These are phyloP conservation scores for Myopa testacea DNA, from an alignment of 2,888 invertebrate species.

Conservation along the genomic window DNA sequence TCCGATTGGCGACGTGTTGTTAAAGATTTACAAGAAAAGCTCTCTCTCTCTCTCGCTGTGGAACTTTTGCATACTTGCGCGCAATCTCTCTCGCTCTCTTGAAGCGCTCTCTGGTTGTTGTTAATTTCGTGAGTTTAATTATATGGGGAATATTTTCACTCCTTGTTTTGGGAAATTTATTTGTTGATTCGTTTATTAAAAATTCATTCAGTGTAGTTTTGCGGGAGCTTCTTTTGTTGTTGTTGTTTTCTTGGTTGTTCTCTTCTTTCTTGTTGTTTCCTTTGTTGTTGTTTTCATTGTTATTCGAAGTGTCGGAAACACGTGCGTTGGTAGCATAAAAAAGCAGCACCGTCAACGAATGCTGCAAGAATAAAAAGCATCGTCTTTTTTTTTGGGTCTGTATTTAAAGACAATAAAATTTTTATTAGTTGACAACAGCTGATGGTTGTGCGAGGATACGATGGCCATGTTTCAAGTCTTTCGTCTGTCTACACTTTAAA, in stretches of 20 bases:
- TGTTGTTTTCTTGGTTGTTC: background rate
- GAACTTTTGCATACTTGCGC: background rate
- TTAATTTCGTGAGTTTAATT: constrained; percentile 22
- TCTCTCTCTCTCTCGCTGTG: background rate
- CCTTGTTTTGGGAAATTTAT: constrained; percentile 44
- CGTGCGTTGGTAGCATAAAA: constrained; percentile 8
- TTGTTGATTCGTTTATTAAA: constrained; percentile 5
- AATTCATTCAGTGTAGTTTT: constrained; percentile 9
- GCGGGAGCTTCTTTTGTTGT: constrained; percentile 6
- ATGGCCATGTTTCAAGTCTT: too few relatives aligned
- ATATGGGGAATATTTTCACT: constrained; percentile 11
- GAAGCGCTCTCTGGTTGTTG: background rate
- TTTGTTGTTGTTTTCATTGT: background rate
- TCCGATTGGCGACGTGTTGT: constrained; percentile 15
- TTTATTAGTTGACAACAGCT: too few relatives aligned
- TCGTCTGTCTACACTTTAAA: too few relatives aligned
- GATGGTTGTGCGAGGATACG: too few relatives aligned
- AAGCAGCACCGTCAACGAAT: too few relatives aligned
- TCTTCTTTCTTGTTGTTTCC: background rate
- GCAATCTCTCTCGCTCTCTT: background rate
- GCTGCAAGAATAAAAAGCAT: too few relatives aligned
- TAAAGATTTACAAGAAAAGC: background rate
- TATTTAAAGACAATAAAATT: too few relatives aligned
- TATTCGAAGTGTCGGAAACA: constrained; percentile 2
- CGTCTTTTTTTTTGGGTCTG: too few relatives aligned